Evolutionary conservation across 2,113 vertebrate species (phyloP).

Genomic region (Daboia siamensis): DNA sequence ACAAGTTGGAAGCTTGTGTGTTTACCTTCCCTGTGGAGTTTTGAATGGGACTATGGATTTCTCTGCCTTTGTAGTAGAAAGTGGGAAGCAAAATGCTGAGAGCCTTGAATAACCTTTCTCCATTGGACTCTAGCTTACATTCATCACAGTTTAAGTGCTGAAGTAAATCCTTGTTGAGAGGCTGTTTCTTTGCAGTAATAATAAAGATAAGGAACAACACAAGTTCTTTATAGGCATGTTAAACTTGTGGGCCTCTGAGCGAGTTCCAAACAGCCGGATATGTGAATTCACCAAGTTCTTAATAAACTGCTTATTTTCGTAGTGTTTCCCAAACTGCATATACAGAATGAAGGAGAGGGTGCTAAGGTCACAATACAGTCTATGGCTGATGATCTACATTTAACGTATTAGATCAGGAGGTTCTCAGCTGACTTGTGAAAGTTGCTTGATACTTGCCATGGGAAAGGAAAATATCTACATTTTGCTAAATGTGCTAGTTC

Average conservation of each 20-base stretch:
- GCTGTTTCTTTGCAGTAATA: not conserved
- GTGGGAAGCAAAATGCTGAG: not conserved
- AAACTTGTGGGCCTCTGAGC: not conserved
- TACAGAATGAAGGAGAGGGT: not conserved
- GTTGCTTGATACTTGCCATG: not conserved
- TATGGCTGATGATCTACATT: not conserved
- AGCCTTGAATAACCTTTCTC: slow-evolving; percentile 13
- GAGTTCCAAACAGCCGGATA: not conserved
- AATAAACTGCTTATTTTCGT: not conserved
- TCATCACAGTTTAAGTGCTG: slow-evolving; percentile 1
- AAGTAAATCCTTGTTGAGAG: not conserved
- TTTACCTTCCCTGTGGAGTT: not conserved
- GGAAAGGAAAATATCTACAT: not conserved
- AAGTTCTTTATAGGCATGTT: not conserved
- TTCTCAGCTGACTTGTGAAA: not conserved
- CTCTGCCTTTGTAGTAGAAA: not conserved
- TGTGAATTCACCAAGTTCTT: not conserved
- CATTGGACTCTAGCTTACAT: not conserved
- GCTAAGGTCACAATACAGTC: not conserved
- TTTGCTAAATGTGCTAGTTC: not conserved
- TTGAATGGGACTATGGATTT: not conserved
- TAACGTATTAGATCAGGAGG: not conserved
- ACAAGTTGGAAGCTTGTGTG: not conserved
- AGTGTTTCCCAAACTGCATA: not conserved
- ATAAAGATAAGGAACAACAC: slow-evolving; percentile 1